Conservation (phyloP, 2,888 invertebrate species). For the Clanis bilineata region DNA sequence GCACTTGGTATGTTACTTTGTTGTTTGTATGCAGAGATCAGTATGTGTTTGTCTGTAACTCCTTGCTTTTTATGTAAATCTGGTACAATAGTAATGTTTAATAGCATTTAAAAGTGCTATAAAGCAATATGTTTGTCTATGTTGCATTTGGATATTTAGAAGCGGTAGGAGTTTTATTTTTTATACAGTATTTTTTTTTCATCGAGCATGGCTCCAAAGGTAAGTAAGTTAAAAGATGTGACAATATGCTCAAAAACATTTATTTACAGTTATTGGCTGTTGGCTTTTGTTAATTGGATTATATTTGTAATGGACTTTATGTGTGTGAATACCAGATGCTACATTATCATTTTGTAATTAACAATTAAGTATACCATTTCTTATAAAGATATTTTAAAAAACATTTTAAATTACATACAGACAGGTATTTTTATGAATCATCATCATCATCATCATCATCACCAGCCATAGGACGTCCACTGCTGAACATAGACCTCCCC, state of each 20-base stretch:
- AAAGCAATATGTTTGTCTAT: background rate
- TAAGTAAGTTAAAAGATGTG: background rate
- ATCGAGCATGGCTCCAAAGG: too few relatives aligned
- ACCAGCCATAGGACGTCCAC: too few relatives aligned
- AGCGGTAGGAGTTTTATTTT: background rate
- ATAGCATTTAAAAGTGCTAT: background rate
- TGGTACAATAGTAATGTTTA: constrained; percentile 1
- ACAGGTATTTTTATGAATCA: too few relatives aligned
- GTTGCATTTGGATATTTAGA: background rate
- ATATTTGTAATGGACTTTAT: background rate
- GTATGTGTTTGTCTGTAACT: constrained; percentile 19
- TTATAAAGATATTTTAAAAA: background rate
- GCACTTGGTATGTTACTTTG: constrained; percentile 66
- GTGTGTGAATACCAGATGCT: background rate
- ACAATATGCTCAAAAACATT: background rate
- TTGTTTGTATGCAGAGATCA: constrained; percentile 12
- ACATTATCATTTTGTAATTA: background rate
- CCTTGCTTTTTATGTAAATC: constrained; percentile 1
- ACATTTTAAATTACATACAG: background rate
- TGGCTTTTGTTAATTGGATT: background rate
- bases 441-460: too few relatives aligned
- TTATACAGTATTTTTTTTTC: background rate
- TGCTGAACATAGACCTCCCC: too few relatives aligned
- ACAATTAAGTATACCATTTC: too few relatives aligned
- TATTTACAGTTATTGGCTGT: background rate